These are phyloP conservation scores for Branchellion lobata DNA, from an alignment of 2,888 invertebrate species.

Conservation along the genomic window DNA sequence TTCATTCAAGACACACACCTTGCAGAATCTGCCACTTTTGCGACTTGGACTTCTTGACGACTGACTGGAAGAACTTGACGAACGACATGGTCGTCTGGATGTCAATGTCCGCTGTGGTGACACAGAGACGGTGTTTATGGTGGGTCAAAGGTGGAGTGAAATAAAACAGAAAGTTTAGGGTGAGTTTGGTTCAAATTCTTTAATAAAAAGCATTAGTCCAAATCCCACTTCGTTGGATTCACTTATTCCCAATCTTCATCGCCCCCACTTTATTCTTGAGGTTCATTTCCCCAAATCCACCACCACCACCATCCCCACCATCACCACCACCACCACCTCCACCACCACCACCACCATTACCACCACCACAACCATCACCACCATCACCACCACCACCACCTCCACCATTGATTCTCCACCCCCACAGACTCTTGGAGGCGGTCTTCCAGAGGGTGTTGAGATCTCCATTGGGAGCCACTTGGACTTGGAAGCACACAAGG, in stretches of 20 bases:
- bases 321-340: no score
- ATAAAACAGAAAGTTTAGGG: neutral
- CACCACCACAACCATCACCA: no score
- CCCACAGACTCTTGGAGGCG: conserved; percentile 21
- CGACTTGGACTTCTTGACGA: conserved; percentile 38
- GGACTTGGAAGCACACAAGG: conserved; percentile 33
- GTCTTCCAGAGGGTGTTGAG: conserved; percentile 22
- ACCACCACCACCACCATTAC: no score
- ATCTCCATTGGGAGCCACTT: conserved; percentile 32
- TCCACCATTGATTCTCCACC: no score
- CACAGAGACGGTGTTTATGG: neutral
- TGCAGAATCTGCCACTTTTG: conserved; percentile 26
- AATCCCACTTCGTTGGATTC: no score
- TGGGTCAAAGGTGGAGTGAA: neutral
- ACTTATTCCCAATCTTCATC: no score
- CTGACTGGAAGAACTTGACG: conserved; percentile 29
- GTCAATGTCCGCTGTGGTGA: conserved; percentile 9
- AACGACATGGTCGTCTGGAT: conserved; percentile 25
- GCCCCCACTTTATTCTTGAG: no score
- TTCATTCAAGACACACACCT: conserved; percentile 3
- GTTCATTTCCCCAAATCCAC: no score
- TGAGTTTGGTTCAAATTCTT: no score
- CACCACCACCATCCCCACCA: no score
- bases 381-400: neutral
- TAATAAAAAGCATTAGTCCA: no score